These are phyloP conservation scores for Belonocnema kinseyi DNA, from an alignment of 1,140 invertebrate species.

Conservation along the genomic window DNA sequence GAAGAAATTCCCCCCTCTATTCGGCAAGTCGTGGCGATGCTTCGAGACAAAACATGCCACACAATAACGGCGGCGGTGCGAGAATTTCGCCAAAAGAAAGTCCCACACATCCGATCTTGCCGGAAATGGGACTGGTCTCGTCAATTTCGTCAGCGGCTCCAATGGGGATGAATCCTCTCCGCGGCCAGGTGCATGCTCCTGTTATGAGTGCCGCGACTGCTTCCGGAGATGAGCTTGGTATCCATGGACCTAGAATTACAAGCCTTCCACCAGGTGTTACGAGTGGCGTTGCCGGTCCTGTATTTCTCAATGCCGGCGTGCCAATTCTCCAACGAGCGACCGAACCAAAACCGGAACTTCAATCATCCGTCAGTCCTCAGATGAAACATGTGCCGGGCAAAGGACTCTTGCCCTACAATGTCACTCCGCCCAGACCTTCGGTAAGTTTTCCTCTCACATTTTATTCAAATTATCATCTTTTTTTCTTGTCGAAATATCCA, in stretches of 20 bases:
- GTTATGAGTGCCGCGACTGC: conserved; percentile 60
- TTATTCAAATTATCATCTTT: too few species aligned
- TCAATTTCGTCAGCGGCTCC: conserved; percentile 44
- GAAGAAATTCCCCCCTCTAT: conserved; percentile 52
- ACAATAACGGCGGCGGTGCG: conserved; percentile 46
- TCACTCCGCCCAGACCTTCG: conserved; percentile 87
- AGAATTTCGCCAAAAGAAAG: conserved; percentile 58
- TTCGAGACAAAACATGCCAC: conserved; percentile 37
- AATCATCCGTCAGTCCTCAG: conserved; percentile 61
- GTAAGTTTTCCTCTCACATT: conserved; percentile 60
- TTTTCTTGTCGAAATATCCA: too few species aligned
- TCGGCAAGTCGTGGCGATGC: conserved; percentile 48
- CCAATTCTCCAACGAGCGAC: conserved; percentile 65
- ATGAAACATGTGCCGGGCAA: conserved; percentile 78
- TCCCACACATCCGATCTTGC: conserved; percentile 53
- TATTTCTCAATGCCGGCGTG: conserved; percentile 66
- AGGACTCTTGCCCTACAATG: conserved; percentile 89
- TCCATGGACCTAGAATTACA: conserved; percentile 65
- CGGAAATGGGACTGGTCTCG: conserved; percentile 42
- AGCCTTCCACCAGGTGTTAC: conserved; percentile 73
- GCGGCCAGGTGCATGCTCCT: conserved; percentile 67
- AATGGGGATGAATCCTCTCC: conserved; percentile 37
- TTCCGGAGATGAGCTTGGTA: conserved; percentile 50
- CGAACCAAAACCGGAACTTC: conserved; percentile 58
- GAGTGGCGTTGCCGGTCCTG: conserved; percentile 72